Evolutionary conservation across 2,113 vertebrate genomes (phyloP).

Genomic region (Misgurnus anguillicaudatus): DNA sequence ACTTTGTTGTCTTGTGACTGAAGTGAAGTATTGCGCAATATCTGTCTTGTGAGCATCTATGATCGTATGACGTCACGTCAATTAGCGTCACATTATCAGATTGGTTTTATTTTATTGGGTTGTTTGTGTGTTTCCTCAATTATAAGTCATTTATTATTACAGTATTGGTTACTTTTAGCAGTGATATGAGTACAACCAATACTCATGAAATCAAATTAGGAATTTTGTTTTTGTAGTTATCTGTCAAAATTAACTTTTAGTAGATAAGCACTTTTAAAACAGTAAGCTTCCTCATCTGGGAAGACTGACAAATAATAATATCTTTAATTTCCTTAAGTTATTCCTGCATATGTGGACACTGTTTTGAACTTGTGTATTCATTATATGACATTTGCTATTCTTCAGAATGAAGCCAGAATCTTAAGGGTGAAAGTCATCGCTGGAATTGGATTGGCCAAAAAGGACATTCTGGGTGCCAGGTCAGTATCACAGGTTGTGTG

Average conservation of each 20-base stretch:
- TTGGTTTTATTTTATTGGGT: too few relatives aligned
- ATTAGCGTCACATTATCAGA: neutral
- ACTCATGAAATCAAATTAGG: too few relatives aligned
- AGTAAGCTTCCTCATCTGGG: too few relatives aligned
- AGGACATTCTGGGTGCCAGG: slow-evolving; percentile 96
- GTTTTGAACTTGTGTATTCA: neutral
- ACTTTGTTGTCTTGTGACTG: neutral
- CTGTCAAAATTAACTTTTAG: too few relatives aligned
- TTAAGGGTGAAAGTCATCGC: slow-evolving; percentile 89
- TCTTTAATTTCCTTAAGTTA: too few relatives aligned
- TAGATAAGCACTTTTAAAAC: too few relatives aligned
- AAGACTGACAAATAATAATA: too few relatives aligned
- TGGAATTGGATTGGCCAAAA: slow-evolving; percentile 93
- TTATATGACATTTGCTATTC: slow-evolving; percentile 31
- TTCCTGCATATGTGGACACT: neutral
- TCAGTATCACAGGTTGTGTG: slow-evolving; percentile 64
- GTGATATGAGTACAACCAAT: too few relatives aligned
- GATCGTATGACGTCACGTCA: neutral
- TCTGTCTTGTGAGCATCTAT: neutral
- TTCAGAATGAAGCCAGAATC: slow-evolving; percentile 82
- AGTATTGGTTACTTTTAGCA: too few relatives aligned
- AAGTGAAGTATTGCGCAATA: slow-evolving; percentile 18
- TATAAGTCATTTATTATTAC: too few relatives aligned
- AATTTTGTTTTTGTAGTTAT: too few relatives aligned
- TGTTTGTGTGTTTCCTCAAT: too few relatives aligned